These are phyloP conservation scores for Mimumesa dahlbomi DNA, from an alignment of 2,888 invertebrate species.

Conservation along the genomic window DNA sequence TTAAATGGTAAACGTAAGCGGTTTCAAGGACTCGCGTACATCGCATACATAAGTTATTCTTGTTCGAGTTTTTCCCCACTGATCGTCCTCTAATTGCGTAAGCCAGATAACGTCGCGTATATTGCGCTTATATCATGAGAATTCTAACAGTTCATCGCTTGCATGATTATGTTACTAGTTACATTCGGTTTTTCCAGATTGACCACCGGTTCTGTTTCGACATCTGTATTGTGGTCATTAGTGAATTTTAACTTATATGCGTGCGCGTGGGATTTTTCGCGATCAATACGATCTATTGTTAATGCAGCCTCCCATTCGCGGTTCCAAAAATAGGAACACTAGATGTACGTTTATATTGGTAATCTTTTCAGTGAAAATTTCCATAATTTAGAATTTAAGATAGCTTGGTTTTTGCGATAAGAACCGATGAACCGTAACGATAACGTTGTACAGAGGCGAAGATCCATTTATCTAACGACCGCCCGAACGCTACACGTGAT, in stretches of 20 bases:
- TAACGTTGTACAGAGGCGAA: conserved; percentile 33
- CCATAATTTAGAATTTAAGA: not conserved
- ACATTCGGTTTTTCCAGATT: too few species aligned
- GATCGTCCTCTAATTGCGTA: conserved; percentile 21
- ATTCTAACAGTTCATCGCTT: not conserved
- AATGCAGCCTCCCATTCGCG: too few species aligned
- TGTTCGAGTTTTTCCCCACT: conserved; percentile 27
- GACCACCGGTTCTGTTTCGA: too few species aligned
- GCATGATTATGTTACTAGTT: too few species aligned
- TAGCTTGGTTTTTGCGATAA: too few species aligned
- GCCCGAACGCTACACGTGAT: conserved; percentile 20
- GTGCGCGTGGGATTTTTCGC: too few species aligned
- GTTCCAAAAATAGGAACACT: too few species aligned
- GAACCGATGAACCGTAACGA: conserved; percentile 24
- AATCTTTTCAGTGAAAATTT: not conserved
- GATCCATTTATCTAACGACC: conserved; percentile 4
- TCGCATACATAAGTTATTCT: conserved; percentile 31
- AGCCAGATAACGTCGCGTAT: conserved; percentile 14
- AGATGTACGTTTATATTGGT: too few species aligned
- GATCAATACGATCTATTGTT: too few species aligned
- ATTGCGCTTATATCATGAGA: not conserved
- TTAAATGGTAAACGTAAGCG: not conserved
- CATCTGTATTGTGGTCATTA: too few species aligned
- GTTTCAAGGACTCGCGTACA: conserved; percentile 16
- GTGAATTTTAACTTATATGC: too few species aligned